Evolutionary conservation across 2,113 vertebrate species (phyloP), one percentile per base, ranked within the genome.

Genomic region (Oreotrochilus melanogaster): DNA sequence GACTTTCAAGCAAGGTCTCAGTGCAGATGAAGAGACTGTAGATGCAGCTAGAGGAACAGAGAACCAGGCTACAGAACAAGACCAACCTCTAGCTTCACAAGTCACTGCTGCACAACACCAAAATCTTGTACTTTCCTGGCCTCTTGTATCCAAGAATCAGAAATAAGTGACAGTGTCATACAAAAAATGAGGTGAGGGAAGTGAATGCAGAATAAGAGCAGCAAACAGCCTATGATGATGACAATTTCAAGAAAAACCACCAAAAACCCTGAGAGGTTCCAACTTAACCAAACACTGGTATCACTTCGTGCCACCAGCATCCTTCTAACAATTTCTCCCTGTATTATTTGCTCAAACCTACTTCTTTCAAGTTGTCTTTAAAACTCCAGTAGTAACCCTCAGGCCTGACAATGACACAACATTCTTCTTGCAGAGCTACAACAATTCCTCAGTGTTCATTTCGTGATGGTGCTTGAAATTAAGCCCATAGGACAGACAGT

Each of bases 171-270:
- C 25, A 65, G 51, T 11, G 62, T 8, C 47, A 33, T 13, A 33
- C 2, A 14, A 15, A 39, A 82, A 56, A 69, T 0, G 0, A 37
- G 35, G 35, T 37, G 35, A 37, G 35, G 35, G 35, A 37, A 37
- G 35, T 37, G 35, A 37, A 37, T 37, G 35, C 35, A 37, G 35
- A 37, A 37, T 37, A 37, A 11, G 48, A 71, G 74, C 78, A 61
- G 17, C 33, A 37, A 75, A 39, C 39, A 31, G 56, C 9, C 10
- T 0, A 1, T 72, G 22, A 2, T 0, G 1, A 67, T 0, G 5
- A 58, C 31, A 42, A 5, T 2, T 25, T 21, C 45, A 83, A 43
- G 64, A 60, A 50, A 73, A 91, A 71, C 42, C 57, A 62, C 31
- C 0, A 1, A n/a, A 25, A 31, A 50, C 51, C 22, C 33, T 56